These are phyloP conservation scores for Ptilorrhoa leucosticta DNA, from an alignment of 2,113 vertebrate genomes.

Conservation along the genomic window DNA sequence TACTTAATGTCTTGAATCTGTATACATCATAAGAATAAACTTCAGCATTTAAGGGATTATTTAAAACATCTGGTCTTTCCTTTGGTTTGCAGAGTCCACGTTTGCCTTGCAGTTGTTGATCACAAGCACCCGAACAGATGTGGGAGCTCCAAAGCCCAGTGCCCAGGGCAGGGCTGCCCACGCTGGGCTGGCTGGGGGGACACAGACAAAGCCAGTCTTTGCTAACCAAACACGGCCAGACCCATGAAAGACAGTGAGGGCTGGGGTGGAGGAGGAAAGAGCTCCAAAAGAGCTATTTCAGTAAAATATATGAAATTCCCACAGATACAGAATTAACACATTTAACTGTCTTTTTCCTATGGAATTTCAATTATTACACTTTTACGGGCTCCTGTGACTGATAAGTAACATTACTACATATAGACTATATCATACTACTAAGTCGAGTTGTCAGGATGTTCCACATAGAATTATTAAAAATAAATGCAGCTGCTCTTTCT, in stretches of 20 bases:
- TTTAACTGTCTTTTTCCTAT: neutral
- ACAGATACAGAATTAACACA: neutral
- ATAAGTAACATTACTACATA: neutral
- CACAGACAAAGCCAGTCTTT: neutral
- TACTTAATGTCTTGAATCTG: neutral
- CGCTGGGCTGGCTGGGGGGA: neutral
- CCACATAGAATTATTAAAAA: neutral
- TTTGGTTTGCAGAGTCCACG: neutral
- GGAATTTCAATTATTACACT: neutral
- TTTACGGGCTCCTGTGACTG: neutral
- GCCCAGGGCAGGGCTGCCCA: neutral
- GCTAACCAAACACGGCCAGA: neutral
- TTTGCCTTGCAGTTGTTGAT: neutral
- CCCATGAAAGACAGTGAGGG: neutral
- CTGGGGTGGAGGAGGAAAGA: neutral
- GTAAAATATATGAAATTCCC: neutral
- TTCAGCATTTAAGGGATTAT: neutral
- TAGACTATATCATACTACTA: neutral
- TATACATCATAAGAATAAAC: neutral
- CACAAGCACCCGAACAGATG: neutral
- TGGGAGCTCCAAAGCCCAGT: neutral
- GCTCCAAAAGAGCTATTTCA: neutral
- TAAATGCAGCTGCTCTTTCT: neutral
- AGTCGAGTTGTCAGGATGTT: neutral
- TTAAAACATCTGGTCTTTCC: neutral